phyloP scores from a whole-genome alignment of 2,888 invertebrate genomes.

The Oligia latruncula region DNA sequence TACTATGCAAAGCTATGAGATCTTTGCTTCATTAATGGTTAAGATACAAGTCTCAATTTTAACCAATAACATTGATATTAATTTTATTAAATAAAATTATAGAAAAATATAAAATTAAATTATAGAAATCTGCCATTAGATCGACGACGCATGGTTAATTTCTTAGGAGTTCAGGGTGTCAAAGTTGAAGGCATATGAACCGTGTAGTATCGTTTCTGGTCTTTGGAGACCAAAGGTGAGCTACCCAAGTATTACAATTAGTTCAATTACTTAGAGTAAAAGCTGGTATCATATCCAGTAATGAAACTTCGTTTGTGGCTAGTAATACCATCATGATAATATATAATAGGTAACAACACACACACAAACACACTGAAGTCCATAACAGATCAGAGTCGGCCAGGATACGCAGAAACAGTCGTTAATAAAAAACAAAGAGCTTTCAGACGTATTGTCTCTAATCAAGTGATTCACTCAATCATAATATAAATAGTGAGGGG shows the following conservation, averaged over 20 bases:
- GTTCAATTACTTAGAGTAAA: background rate
- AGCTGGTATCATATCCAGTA: background rate
- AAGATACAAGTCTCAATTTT: background rate
- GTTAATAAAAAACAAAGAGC: slow-evolving; percentile 59
- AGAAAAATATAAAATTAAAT: background rate
- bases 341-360: background rate
- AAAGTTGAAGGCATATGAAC: background rate
- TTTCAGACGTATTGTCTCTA: slow-evolving; percentile 65
- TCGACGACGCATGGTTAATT: background rate
- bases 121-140: background rate
- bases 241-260: background rate
- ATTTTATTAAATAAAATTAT: no score
- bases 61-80: background rate
- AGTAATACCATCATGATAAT: background rate
- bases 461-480: slow-evolving; percentile 71
- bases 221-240: background rate
- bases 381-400: slow-evolving; percentile 12
- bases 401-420: slow-evolving; percentile 47
- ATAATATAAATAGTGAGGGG: slow-evolving; percentile 62
- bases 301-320: background rate
- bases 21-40: background rate
- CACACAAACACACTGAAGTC: slow-evolving; percentile 16
- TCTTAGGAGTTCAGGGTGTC: background rate
- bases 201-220: background rate
- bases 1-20: background rate